Evolutionary conservation across 2,797 vertebrate species (phyloP).

Genomic region (Chrosomus eos): DNA sequence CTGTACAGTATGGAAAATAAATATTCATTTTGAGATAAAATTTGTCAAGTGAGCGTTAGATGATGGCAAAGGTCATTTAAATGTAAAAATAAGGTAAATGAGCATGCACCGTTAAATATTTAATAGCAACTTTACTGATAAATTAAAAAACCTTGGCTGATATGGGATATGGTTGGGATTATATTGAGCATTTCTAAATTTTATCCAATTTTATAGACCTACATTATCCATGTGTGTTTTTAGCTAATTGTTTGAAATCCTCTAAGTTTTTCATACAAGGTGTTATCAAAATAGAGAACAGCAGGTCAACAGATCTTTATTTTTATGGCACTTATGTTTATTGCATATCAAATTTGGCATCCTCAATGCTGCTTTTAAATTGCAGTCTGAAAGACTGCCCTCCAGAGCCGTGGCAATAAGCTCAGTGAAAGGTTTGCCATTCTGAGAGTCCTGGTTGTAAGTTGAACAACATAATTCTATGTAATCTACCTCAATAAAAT

Average conservation of each 20-base stretch:
- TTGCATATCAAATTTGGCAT: not conserved
- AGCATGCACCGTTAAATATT: not conserved
- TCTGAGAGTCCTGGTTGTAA: constrained; percentile 52
- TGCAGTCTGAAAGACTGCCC: constrained; percentile 4
- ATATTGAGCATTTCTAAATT: not conserved
- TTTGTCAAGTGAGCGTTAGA: not conserved
- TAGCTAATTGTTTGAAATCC: not conserved
- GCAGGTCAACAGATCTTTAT: constrained; percentile 10
- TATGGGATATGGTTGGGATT: not conserved
- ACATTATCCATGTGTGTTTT: not conserved
- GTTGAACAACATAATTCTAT: constrained; percentile 59
- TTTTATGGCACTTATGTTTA: not conserved
- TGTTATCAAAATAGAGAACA: not conserved
- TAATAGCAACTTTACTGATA: not conserved
- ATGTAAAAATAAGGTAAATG: not conserved
- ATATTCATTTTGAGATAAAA: not conserved
- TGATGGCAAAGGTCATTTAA: not conserved
- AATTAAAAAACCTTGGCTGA: not conserved
- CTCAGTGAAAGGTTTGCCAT: constrained; percentile 36
- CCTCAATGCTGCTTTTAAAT: not conserved
- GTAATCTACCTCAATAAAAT: constrained; percentile 62
- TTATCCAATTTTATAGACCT: not conserved
- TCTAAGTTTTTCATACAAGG: not conserved
- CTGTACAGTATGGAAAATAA: not conserved
- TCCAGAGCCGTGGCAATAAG: constrained; percentile 10